Evolutionary conservation across 2,888 invertebrate genomes (phyloP), one percentile per base, ranked within the genome.

Genomic region (Lasioglossum malachurum): DNA sequence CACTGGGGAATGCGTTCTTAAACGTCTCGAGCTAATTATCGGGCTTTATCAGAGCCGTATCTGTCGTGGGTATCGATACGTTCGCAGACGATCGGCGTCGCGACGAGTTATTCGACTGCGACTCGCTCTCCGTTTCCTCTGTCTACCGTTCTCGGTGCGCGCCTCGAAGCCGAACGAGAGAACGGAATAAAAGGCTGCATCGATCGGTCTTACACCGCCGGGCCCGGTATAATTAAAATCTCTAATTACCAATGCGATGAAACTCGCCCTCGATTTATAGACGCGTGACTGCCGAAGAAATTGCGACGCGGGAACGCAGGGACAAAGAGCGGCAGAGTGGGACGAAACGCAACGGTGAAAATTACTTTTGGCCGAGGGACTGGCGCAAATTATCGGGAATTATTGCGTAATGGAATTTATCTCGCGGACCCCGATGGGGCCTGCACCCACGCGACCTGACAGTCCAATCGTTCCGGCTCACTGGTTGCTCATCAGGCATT

Each of bases 1-100:
- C 41, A 76, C 75, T 35, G 57, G 57, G n/a, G 4, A 57, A n/a
- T n/a, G n/a, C n/a, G n/a, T 57, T 12, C 57, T 57, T 80, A 82
- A 69, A 69, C 72, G 80, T 88, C 83, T 82, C 80, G 82, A 83
- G 82, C 83, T 90, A 90, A 90, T 90, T 90, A 90, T 88, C 79
- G 82, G 76, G 31, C 77, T 77, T 78, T 81, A 85, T 83, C 88
- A 79, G 75, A 8, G 0, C 78, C 82, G 41, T 23, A 23, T 69
- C 69, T 69, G 71, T 23, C 41, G n/a, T 14, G 1, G 14, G 71
- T 71, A 71, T 41, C 71, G n/a, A n/a, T 71, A n/a, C 23, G 41
- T 38, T 41, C 7, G n/a, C 41, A 41, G 71, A 41, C n/a, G n/a
- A 23, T 71, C 67, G 31, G 14, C 64, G 31, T 31, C 31, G 64